Percentiles rank a stretch among this genome's conserved stretches.
Evolutionary conservation across 2,113 vertebrate genomes (phyloP).

Genomic region (Channa argus): DNA sequence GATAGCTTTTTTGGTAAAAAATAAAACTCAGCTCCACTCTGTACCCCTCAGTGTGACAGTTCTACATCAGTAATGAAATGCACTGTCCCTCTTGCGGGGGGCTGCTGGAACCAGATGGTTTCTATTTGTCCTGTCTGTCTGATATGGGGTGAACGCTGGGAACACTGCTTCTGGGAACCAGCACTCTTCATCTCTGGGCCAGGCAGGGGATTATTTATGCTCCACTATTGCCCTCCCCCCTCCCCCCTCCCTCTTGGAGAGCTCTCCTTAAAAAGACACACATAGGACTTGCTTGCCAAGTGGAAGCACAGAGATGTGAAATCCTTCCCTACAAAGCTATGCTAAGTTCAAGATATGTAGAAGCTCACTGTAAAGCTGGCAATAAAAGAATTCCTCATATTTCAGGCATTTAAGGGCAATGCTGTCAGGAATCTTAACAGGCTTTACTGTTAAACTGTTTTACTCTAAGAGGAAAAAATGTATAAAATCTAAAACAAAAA

Average conservation of each 20-base stretch:
- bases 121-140: slow-evolving; percentile 88
- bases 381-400: slow-evolving; percentile 13
- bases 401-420: slow-evolving; percentile 28
- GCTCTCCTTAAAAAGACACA: slow-evolving; percentile 67
- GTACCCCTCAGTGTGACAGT: slow-evolving; percentile 33
- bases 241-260: slow-evolving; percentile 50
- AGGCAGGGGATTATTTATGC: slow-evolving; percentile 84
- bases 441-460: neutral
- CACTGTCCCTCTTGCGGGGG: slow-evolving; percentile 81
- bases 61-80: slow-evolving; percentile 83
- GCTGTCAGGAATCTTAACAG: neutral
- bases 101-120: slow-evolving; percentile 88
- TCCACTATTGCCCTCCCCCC: slow-evolving; percentile 60
- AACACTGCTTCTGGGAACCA: slow-evolving; percentile 77
- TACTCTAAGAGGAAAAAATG: too few relatives aligned
- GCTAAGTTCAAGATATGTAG: slow-evolving; percentile 27
- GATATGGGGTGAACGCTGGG: slow-evolving; percentile 86
- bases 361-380: neutral
- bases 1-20: slow-evolving; percentile 28
- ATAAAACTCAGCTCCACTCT: slow-evolving; percentile 19
- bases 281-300: slow-evolving; percentile 43
- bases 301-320: slow-evolving; percentile 45
- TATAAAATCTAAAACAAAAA: too few relatives aligned
- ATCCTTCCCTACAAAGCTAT: slow-evolving; percentile 35
- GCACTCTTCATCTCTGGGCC: slow-evolving; percentile 83